Evolutionary conservation across 2,888 invertebrate species (phyloP).

Genomic region (Clunio marinus): DNA sequence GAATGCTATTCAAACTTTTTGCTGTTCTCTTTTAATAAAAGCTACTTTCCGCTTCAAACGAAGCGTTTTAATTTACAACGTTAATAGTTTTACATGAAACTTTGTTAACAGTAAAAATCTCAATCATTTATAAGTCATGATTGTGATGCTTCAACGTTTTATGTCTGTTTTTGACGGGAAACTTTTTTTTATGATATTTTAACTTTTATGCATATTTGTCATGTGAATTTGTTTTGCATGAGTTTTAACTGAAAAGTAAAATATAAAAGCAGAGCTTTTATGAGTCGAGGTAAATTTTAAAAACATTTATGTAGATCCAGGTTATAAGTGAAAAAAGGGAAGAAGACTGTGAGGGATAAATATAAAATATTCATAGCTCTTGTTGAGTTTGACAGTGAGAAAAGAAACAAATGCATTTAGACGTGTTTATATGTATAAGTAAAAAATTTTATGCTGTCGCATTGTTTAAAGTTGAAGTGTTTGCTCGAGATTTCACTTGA

Average conservation of each 20-base stretch:
- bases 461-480: background rate
- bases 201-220: slow-evolving; percentile 21
- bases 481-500: background rate
- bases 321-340: background rate
- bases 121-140: background rate
- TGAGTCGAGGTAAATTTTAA: background rate
- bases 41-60: background rate
- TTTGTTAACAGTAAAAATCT: background rate
- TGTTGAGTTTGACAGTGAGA: background rate
- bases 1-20: background rate
- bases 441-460: slow-evolving; percentile 3
- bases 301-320: slow-evolving; percentile 8
- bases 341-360: slow-evolving; percentile 1
- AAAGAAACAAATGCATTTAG: slow-evolving; percentile 11
- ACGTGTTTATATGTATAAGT: too few species aligned
- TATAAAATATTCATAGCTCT: background rate
- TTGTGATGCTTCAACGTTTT: background rate
- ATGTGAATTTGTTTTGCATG: slow-evolving; percentile 2
- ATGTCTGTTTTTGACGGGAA: background rate
- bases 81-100: background rate
- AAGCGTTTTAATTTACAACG: background rate
- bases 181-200: background rate
- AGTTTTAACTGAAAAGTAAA: too few species aligned
- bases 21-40: background rate
- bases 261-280: slow-evolving; percentile 7